These are phyloP conservation scores for Epinotia bilunana DNA, from an alignment of 2,888 invertebrate species.

Conservation along the genomic window DNA sequence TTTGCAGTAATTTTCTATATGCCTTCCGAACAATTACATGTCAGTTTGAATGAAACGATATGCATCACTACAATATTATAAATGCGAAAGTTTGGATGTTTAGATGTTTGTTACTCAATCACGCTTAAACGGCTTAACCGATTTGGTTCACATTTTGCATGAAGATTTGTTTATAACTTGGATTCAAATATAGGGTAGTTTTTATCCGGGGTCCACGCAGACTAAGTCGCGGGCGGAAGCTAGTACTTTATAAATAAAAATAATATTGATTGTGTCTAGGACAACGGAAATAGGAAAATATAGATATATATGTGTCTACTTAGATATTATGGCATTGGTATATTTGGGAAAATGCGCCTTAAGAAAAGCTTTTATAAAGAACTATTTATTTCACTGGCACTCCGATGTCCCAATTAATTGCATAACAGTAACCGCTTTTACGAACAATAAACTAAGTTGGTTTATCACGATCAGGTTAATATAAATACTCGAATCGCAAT, in stretches of 20 bases:
- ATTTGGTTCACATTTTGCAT: no score
- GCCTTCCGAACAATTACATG: conserved; percentile 11
- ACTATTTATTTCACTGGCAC: conserved; percentile 18
- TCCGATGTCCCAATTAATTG: conserved; percentile 12
- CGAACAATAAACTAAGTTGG: conserved; percentile 19
- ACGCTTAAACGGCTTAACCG: no score
- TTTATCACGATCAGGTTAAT: conserved; percentile 35
- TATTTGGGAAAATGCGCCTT: neutral
- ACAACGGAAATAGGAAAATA: neutral
- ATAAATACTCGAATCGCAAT: conserved; percentile 57
- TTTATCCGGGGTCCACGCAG: no score
- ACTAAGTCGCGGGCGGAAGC: no score
- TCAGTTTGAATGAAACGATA: conserved; percentile 5
- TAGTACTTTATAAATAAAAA: neutral
- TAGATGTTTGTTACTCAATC: no score
- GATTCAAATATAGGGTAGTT: no score
- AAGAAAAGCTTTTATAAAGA: neutral
- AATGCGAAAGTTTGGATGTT: no score
- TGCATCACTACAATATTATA: neutral
- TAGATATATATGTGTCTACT: no score
- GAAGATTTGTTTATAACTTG: no score
- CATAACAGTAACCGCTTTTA: conserved; percentile 19
- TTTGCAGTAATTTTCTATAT: conserved; percentile 32
- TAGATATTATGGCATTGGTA: neutral
- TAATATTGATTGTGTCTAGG: neutral